phyloP scores from a whole-genome alignment of 2,113 vertebrate species.

The Onychostruthus taczanowskii region DNA sequence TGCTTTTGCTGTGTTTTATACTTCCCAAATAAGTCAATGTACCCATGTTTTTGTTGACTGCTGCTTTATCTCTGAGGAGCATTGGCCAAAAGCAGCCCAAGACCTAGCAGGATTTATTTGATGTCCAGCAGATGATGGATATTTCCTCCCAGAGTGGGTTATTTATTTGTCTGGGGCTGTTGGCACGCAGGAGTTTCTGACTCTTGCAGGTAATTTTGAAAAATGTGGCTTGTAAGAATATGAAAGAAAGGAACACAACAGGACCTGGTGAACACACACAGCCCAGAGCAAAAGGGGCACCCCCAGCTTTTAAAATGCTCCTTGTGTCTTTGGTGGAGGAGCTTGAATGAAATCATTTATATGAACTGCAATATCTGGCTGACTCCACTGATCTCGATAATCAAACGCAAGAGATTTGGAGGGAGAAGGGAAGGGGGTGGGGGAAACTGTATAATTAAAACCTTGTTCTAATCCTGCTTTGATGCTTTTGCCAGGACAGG shows the following conservation, averaged over 20 bases:
- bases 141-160: slow-evolving; percentile 27
- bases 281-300: background rate
- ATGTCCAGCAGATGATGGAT: background rate
- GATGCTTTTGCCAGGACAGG: slow-evolving; percentile 65
- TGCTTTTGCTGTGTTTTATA: background rate
- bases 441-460: slow-evolving; percentile 19
- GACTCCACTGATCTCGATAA: slow-evolving; percentile 42
- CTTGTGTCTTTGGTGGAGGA: background rate
- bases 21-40: background rate
- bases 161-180: slow-evolving; percentile 35
- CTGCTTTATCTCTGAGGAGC: background rate
- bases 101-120: background rate
- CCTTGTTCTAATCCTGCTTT: slow-evolving; percentile 62
- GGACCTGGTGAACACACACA: background rate
- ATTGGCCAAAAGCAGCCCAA: background rate
- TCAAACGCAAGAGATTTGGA: slow-evolving; percentile 42
- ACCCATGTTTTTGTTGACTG: background rate
- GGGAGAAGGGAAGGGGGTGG: background rate
- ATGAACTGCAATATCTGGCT: slow-evolving; percentile 38
- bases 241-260: background rate
- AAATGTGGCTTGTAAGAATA: background rate
- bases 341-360: slow-evolving; percentile 60
- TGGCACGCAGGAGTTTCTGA: background rate
- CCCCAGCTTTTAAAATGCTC: background rate
- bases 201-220: background rate